Evolutionary conservation across 1,140 invertebrate genomes (phyloP), one percentile per base, ranked within the genome.

Genomic region (Zelostemma sp.): DNA sequence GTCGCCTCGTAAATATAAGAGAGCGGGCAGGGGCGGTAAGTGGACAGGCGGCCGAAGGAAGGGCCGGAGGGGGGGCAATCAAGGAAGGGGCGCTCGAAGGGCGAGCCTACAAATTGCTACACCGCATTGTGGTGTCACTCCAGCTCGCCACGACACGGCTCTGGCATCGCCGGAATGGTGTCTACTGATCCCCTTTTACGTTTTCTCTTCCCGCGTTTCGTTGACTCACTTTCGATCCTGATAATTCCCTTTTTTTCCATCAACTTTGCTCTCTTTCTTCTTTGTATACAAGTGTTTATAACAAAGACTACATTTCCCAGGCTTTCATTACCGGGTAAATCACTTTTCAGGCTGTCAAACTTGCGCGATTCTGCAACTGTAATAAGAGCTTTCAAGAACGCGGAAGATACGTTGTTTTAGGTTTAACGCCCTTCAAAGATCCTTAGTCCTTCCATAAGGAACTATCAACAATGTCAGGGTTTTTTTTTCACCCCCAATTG

Each of bases 31-130:
- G 50, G 35, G 56, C 46, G 43, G 59, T 48, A 62, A 38, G 48
- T 69, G 60, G 53, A 59, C 57, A 54, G 48, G 57, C 59, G 62
- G 31, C 53, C 57, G 66, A 46, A 8, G 15, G 31, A 46, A 35
- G 6, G 33, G 40, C 46, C 33, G 50, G 19, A 61, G 55, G 64
- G 69, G 73, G 65, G 69, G 73, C 45, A 50, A 25, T 54, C 40
- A 61, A 41, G 33, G 48, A 46, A 60, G 57, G 72, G 73, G 76
- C 69, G 74, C 74, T 73, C 79, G 80, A 84, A 82, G 82, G 82
- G 80, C 79, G 79, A 82, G 80, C 82, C 83, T 85, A 85, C 84
- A 85, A 85, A 85, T 85, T 85, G 84, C 83, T 85, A 85, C 84
- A 85, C 74, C 76, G 84, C 82, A 85, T 85, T 85, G 84, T 85